These are phyloP conservation scores for Hartigia nigra DNA, from an alignment of 2,888 invertebrate species.

Conservation along the genomic window DNA sequence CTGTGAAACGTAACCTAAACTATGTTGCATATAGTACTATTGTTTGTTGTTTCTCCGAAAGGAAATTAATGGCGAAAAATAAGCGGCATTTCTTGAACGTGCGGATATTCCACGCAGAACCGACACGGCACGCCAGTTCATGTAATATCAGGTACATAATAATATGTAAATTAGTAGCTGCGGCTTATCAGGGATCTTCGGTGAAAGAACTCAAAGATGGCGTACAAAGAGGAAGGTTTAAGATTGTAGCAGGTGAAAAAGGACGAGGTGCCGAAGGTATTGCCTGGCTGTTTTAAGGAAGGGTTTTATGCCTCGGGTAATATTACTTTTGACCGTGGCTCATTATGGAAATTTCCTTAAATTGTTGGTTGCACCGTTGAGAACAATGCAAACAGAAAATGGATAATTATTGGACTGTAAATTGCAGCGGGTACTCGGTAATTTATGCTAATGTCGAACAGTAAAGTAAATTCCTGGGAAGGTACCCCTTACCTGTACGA, in stretches of 20 bases:
- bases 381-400: constrained; percentile 56
- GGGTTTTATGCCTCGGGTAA: constrained; percentile 45
- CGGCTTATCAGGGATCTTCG: constrained; percentile 35
- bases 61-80: background rate
- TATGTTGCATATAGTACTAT: background rate
- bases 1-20: background rate
- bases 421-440: constrained; percentile 33
- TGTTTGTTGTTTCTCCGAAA: background rate
- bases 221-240: constrained; percentile 4
- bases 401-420: constrained; percentile 51
- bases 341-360: constrained; percentile 53
- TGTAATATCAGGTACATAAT: constrained; percentile 43
- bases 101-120: constrained; percentile 26
- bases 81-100: background rate
- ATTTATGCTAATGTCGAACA: constrained; percentile 50
- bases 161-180: constrained; percentile 40
- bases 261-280: constrained; percentile 14
- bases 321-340: constrained; percentile 27
- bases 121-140: constrained; percentile 28
- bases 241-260: constrained; percentile 23
- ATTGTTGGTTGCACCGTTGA: constrained; percentile 41
- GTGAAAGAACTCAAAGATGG: constrained; percentile 14
- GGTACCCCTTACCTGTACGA: background rate
- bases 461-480: constrained; percentile 36
- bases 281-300: background rate